phyloP scores from a whole-genome alignment of 2,113 vertebrate species.

The Labeo rohita region DNA sequence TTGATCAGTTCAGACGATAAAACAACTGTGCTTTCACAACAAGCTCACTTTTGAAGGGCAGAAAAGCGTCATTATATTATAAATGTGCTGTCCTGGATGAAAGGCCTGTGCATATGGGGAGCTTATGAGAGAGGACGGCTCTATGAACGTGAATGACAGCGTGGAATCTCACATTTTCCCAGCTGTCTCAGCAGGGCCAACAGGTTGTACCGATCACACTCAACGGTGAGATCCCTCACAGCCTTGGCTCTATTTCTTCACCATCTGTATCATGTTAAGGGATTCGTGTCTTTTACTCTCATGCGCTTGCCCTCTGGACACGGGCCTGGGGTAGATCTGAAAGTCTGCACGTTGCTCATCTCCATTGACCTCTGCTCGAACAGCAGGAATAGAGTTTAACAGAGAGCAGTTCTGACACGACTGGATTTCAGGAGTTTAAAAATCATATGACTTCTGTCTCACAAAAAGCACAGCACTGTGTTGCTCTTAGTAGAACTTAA shows the following conservation, averaged over 20 bases:
- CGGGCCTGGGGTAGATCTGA: slow-evolving; percentile 45
- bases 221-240: slow-evolving; percentile 49
- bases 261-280: slow-evolving; percentile 56
- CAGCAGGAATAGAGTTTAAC: too few relatives aligned
- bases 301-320: slow-evolving; percentile 33
- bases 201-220: slow-evolving; percentile 55
- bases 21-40: not conserved
- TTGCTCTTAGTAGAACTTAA: not conserved
- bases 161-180: slow-evolving; percentile 48
- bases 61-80: not conserved
- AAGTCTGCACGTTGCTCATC: slow-evolving; percentile 44
- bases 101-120: slow-evolving; percentile 34
- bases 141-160: slow-evolving; percentile 46
- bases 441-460: not conserved
- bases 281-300: slow-evolving; percentile 44
- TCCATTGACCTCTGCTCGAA: slow-evolving; percentile 5
- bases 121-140: slow-evolving; percentile 42
- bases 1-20: not conserved
- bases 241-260: slow-evolving; percentile 28
- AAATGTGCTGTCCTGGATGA: slow-evolving; percentile 36
- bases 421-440: not conserved
- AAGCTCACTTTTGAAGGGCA: not conserved
- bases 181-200: slow-evolving; percentile 37
- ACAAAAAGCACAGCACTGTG: not conserved
- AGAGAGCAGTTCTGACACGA: too few relatives aligned